Conservation (phyloP, 1,140 invertebrate species). For the Lasioglossum albipes region DNA sequence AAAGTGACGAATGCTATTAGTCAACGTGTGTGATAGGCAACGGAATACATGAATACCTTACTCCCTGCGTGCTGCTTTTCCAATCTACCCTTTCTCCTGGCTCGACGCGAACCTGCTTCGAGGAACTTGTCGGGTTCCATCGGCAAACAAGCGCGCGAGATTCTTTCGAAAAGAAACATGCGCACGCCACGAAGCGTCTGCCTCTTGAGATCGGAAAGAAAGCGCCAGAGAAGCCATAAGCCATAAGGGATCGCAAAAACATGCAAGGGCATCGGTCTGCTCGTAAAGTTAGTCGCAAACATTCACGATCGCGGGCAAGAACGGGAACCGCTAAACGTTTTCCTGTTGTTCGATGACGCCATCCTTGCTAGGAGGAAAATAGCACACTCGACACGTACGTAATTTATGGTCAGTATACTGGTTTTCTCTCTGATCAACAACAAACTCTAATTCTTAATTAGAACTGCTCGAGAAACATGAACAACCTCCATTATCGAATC, state of each 20-base stretch:
- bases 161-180: slow-evolving; percentile 14
- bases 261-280: slow-evolving; percentile 5
- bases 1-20: slow-evolving; percentile 37
- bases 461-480: too few species aligned
- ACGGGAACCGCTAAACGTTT: neutral
- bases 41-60: slow-evolving; percentile 58
- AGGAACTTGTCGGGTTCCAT: slow-evolving; percentile 52
- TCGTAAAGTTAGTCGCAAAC: slow-evolving; percentile 31
- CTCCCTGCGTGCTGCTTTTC: slow-evolving; percentile 48
- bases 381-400: too few species aligned
- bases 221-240: slow-evolving; percentile 32
- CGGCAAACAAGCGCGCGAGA: slow-evolving; percentile 21
- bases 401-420: too few species aligned
- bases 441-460: too few species aligned
- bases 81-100: slow-evolving; percentile 41
- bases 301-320: neutral
- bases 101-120: slow-evolving; percentile 43
- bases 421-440: too few species aligned
- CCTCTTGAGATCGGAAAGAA: slow-evolving; percentile 23
- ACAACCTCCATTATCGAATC: too few species aligned
- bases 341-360: neutral
- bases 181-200: neutral
- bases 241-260: slow-evolving; percentile 19
- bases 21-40: slow-evolving; percentile 36
- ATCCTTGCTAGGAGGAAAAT: neutral